phyloP scores from a whole-genome alignment of 2,797 vertebrate genomes.

The Rhinogobio ventralis region DNA sequence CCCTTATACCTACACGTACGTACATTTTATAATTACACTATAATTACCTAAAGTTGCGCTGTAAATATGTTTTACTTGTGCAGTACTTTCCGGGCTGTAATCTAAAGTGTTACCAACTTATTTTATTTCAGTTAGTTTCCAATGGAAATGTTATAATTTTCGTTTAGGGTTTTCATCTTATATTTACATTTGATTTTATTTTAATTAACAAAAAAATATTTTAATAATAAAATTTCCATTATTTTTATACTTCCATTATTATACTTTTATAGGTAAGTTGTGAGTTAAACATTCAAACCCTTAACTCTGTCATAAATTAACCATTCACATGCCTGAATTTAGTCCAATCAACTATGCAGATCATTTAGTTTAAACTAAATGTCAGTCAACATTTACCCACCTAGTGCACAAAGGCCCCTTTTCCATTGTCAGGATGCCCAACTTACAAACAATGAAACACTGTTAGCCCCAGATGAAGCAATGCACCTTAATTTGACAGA shows the following conservation, averaged over 20 bases:
- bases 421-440: background rate
- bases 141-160: no score
- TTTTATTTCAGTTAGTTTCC: background rate
- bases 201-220: accelerated
- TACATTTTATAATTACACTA: no score
- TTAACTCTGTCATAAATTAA: background rate
- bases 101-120: no score
- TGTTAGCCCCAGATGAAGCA: no score
- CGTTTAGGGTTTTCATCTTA: background rate
- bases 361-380: background rate
- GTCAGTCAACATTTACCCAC: no score
- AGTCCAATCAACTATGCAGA: background rate
- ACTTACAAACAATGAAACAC: background rate
- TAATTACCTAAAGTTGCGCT: no score
- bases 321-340: background rate
- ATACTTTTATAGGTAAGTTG: background rate
- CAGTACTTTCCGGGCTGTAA: no score
- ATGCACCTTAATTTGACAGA: background rate
- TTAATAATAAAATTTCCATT: background rate
- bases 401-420: background rate
- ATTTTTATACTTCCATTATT: no score
- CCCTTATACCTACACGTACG: no score
- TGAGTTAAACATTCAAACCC: background rate
- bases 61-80: no score
- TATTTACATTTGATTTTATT: background rate